These are phyloP conservation scores for Catostomus latipinnis DNA, from an alignment of 2,797 vertebrate species.

Conservation along the genomic window DNA sequence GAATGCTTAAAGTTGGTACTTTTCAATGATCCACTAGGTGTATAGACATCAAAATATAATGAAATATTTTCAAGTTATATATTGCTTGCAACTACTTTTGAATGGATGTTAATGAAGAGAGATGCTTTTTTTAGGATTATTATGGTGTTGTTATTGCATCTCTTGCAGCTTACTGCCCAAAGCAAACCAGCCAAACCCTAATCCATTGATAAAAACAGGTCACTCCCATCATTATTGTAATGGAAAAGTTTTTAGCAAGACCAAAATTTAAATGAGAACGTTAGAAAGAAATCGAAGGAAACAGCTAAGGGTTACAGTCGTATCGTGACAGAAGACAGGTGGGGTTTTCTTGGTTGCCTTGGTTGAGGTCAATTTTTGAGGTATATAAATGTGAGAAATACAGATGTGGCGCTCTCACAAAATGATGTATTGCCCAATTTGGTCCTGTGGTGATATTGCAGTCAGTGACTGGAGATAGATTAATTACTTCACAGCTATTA, in stretches of 20 bases:
- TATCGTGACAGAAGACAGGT: neutral
- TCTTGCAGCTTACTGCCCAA: too few relatives aligned
- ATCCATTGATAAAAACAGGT: too few relatives aligned
- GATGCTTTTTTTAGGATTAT: too few relatives aligned
- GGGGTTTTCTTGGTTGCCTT: too few relatives aligned
- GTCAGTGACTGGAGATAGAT: constrained; percentile 4
- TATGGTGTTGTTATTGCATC: too few relatives aligned
- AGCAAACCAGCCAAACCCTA: too few relatives aligned
- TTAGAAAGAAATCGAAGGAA: neutral
- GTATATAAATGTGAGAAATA: neutral
- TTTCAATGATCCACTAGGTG: neutral
- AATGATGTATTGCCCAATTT: constrained; percentile 31
- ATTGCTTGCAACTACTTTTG: too few relatives aligned
- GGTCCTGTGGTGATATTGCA: too few relatives aligned
- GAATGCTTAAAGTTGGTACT: neutral
- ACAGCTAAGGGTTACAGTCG: neutral
- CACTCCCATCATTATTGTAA: too few relatives aligned
- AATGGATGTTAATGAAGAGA: too few relatives aligned
- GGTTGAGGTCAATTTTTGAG: neutral
- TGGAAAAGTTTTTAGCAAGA: neutral
- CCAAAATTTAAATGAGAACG: neutral
- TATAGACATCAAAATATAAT: too few relatives aligned
- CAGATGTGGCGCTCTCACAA: neutral
- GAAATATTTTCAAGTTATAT: too few relatives aligned
- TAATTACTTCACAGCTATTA: constrained; percentile 15